phyloP scores from a whole-genome alignment of 2,113 vertebrate species.

The Sphaerodactylus townsendi region DNA sequence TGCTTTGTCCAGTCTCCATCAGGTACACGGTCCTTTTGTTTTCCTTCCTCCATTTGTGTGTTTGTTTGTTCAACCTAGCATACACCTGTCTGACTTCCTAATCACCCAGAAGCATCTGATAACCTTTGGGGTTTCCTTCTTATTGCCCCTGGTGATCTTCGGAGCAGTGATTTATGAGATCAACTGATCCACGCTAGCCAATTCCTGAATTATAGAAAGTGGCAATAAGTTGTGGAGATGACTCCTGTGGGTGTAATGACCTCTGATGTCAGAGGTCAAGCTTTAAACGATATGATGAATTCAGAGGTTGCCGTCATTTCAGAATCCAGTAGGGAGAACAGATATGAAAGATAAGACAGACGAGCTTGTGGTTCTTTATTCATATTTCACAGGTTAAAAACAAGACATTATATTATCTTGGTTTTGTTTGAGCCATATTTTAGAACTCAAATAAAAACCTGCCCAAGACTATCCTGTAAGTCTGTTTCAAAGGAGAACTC shows the following conservation, averaged over 20 bases:
- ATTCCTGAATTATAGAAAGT: constrained; percentile 86
- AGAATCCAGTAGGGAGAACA: constrained; percentile 46
- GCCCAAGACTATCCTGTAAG: not conserved
- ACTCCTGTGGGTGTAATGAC: constrained; percentile 64
- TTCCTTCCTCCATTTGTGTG: constrained; percentile 41
- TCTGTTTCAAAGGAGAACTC: not conserved
- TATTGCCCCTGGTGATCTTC: constrained; percentile 51
- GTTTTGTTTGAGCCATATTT: not conserved
- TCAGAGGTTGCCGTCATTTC: constrained; percentile 62
- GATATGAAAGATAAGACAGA: constrained; percentile 42
- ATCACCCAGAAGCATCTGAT: constrained; percentile 68
- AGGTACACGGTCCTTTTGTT: constrained; percentile 55
- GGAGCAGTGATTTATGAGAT: constrained; percentile 79
- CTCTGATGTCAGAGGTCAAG: constrained; percentile 81
- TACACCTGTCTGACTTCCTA: constrained; percentile 74
- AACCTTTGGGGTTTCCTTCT: constrained; percentile 60
- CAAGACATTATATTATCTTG: not conserved
- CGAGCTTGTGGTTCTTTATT: not conserved
- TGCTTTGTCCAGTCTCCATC: constrained; percentile 70
- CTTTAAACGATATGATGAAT: constrained; percentile 80
- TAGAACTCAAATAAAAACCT: too few species aligned
- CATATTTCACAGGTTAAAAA: constrained; percentile 21
- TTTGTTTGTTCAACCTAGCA: constrained; percentile 67
- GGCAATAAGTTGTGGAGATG: constrained; percentile 80
- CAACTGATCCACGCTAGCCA: constrained; percentile 69